Evolutionary conservation across 1,140 invertebrate species (phyloP), one percentile per base, ranked within the genome.

Genomic region (Probaryconus sp.): DNA sequence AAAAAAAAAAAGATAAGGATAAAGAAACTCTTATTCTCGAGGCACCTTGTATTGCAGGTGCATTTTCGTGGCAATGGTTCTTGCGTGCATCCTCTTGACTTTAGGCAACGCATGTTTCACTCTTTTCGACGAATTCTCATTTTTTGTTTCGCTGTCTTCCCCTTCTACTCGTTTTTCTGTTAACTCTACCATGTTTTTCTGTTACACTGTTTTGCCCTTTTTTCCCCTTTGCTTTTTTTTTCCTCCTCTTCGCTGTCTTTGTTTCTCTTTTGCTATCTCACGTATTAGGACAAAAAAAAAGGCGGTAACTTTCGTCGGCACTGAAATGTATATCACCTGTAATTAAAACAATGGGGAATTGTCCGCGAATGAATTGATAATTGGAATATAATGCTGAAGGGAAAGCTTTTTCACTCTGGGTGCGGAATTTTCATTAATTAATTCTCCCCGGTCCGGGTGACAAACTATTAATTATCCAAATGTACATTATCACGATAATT

Each of bases 161-260:
- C 16, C 21, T 11, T 13, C 16, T 35, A 18, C 58, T 28, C 56
- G 40, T 50, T 38, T 70, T 48, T 20, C 45, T 56, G 43, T 26
- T 43, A 55, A 47, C 38, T 51, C 47, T 47, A 47, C 21, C 50
- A 60, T 73, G 69, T 65, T 73, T 65, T 50, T 65, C 55, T 40
- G 31, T 18, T 37, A 37, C 35, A 20, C 17, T 38, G 31, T 67
- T 67, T 67, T 40, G 30, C 56, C 31, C 42, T 51, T 42, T 35
- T 42, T 42, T 40, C 9, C 18, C 31, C 31, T 48, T 47, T 37
- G 13, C n/a, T 33, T 40, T 2, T 30, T 16, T 7, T 13, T 13
- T 24, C 40, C n/a, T n/a, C n/a, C n/a, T n/a, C n/a, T n/a, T n/a
- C n/a, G n/a, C n/a, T n/a, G n/a, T n/a, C n/a, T n/a, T 30, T 43